Conservation (phyloP, 2,113 vertebrate species). For the Chaetodon auriga region DNA sequence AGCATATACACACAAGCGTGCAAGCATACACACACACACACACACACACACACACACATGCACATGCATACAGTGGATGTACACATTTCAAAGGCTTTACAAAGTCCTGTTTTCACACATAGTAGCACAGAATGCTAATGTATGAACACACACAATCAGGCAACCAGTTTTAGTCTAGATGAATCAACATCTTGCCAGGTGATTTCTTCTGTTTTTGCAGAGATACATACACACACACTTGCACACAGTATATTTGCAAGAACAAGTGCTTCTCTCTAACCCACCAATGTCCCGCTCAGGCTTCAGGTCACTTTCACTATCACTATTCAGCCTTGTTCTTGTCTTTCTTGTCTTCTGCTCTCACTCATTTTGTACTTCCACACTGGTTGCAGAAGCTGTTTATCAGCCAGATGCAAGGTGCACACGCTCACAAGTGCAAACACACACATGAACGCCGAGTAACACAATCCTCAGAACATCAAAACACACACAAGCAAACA, state of each 20-base stretch:
- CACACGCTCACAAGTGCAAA: constrained; percentile 37
- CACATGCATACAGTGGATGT: constrained; percentile 29
- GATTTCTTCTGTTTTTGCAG: constrained; percentile 37
- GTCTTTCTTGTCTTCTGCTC: constrained; percentile 29
- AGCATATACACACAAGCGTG: constrained; percentile 75
- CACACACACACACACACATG: constrained; percentile 63
- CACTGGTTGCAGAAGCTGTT: constrained; percentile 53
- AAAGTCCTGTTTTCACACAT: constrained; percentile 18
- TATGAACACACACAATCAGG: constrained; percentile 24
- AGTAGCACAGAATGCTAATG: constrained; percentile 15
- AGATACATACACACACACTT: background rate
- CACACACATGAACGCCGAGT: constrained; percentile 27
- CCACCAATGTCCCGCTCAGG: constrained; percentile 13
- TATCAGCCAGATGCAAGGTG: constrained; percentile 56
- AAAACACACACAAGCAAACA: constrained; percentile 41
- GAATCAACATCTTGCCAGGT: constrained; percentile 14
- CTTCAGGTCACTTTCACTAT: constrained; percentile 12
- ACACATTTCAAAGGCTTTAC: constrained; percentile 48
- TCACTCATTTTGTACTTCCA: constrained; percentile 64
- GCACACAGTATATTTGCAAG: constrained; percentile 23
- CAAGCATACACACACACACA: constrained; percentile 25
- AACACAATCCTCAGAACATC: constrained; percentile 20
- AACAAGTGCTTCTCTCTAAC: constrained; percentile 4
- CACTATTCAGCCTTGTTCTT: background rate
- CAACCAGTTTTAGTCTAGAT: constrained; percentile 21